Evolutionary conservation across 2,797 vertebrate genomes (phyloP), one percentile per base, ranked within the genome.

Genomic region (Ctenochaetus hawaiiensis): DNA sequence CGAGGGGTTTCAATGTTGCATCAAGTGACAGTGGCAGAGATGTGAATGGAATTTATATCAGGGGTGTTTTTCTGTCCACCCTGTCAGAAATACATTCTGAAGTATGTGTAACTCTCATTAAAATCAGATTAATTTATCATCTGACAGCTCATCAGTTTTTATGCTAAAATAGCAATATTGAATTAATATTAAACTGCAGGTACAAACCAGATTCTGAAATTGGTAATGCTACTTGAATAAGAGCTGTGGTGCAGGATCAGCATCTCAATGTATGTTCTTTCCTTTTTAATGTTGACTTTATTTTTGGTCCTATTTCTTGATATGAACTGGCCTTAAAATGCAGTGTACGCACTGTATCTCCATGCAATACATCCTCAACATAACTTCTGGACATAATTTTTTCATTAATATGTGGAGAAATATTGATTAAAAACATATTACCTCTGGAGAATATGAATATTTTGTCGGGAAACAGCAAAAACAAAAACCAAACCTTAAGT

Each of bases 1-100:
- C 5, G 8, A 44, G 26, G 47, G 53, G 1, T 41, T 72, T 48
- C 48, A 61, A 80, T 59, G 77, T 63, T 67, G 16, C 53, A 71
- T 67, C 53, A 47, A 61, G 23, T 53, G 59, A 64, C 49, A 52
- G 26, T 0, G 14, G 9, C 26, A 0, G 0, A 58, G 4, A 39
- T 47, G 67, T 58, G 54, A 45, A 53, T n/a, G 13, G 45, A 52
- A 63, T 81, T 77, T 7, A 60, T 39, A 52, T 37, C n/a, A 53
- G 22, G 30, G 39, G 11, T 8, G 16, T 67, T 67, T 22, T 57
- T 61, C 45, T 11, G 12, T 4, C 53, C 22, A 14, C 4, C 14
- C 53, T 4, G 58, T 30, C 12, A 54, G 26, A 62, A 57, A 48
- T 30, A 43, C 34, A 66, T 57, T 17, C 48, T 18, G 13, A 39